A percentile compares a stretch with the other conserved stretches of the same genome.
Conservation (phyloP, 2,888 invertebrate genomes). For the Drosophila prolongata region DNA sequence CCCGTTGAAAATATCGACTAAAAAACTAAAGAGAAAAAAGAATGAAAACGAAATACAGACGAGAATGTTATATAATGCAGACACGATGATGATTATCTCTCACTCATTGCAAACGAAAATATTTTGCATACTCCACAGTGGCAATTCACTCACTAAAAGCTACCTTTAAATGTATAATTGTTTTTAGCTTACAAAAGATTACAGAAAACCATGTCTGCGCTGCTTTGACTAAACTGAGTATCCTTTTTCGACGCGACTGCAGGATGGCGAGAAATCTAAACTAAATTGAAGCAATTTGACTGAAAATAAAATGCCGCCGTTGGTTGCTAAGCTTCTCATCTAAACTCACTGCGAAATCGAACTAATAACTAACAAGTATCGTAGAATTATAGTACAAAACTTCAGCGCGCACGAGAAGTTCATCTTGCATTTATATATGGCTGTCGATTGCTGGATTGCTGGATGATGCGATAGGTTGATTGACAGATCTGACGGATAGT, state of each 20-base stretch:
- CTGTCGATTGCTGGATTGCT: constrained; percentile 48
- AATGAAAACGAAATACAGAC: constrained; percentile 21
- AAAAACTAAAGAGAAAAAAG: constrained; percentile 10
- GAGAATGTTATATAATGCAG: constrained; percentile 6
- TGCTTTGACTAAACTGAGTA: constrained; percentile 73
- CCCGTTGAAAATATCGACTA: constrained; percentile 4
- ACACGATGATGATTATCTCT: constrained; percentile 20
- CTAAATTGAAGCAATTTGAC: constrained; percentile 40
- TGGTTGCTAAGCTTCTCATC: constrained; percentile 1
- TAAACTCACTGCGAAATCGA: constrained; percentile 46
- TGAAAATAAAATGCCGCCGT: constrained; percentile 35
- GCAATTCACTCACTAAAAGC: constrained; percentile 17
- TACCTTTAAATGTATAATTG: constrained; percentile 16
- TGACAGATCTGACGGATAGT: constrained; percentile 35
- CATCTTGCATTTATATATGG: constrained; percentile 48
- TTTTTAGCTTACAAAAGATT: constrained; percentile 32
- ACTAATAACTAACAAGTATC: constrained; percentile 42
- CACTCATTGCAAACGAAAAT: constrained; percentile 18
- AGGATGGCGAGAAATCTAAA: constrained; percentile 23
- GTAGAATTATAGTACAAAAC: constrained; percentile 43
- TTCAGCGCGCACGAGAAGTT: constrained; percentile 46
- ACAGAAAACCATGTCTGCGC: constrained; percentile 19
- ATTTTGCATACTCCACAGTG: constrained; percentile 11
- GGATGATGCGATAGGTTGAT: constrained; percentile 33
- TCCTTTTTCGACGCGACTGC: constrained; percentile 45